Percentiles rank a stretch among this genome's conserved stretches.
Evolutionary conservation across 2,113 vertebrate species (phyloP).

Genomic region (Eublepharis macularius): DNA sequence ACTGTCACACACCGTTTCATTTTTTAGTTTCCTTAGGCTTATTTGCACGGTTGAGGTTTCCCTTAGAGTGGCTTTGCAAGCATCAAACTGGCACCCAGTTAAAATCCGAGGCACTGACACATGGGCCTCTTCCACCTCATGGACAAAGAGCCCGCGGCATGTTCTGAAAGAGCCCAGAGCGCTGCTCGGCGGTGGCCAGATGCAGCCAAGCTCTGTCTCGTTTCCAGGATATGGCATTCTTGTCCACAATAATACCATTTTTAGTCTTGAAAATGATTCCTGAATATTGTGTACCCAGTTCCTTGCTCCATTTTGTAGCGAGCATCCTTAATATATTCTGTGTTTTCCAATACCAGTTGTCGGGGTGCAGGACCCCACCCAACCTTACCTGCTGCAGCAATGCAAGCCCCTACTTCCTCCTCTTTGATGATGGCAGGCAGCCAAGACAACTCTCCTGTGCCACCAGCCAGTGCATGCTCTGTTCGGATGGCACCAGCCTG

Average conservation of each 20-base stretch:
- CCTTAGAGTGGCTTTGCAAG: constrained; percentile 68
- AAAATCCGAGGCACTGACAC: constrained; percentile 56
- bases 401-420: too few relatives aligned
- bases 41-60: constrained; percentile 75
- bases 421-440: too few relatives aligned
- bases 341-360: too few relatives aligned
- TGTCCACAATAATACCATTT: constrained; percentile 22
- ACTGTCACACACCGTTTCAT: constrained; percentile 84
- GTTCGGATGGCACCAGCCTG: too few relatives aligned
- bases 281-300: too few relatives aligned
- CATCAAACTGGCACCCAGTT: constrained; percentile 68
- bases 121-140: constrained; percentile 56
- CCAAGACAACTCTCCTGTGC: too few relatives aligned
- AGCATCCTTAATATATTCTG: too few relatives aligned
- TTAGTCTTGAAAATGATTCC: neutral
- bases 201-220: constrained; percentile 30
- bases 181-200: constrained; percentile 9
- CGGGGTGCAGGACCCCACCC: too few relatives aligned
- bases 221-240: neutral
- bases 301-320: too few relatives aligned
- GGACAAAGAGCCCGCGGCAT: constrained; percentile 68
- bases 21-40: constrained; percentile 81
- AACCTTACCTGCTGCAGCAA: too few relatives aligned
- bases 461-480: too few relatives aligned
- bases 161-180: constrained; percentile 28